These are phyloP conservation scores for Proteles cristata DNA, from an alignment of 2,113 vertebrate species.

Conservation along the genomic window DNA sequence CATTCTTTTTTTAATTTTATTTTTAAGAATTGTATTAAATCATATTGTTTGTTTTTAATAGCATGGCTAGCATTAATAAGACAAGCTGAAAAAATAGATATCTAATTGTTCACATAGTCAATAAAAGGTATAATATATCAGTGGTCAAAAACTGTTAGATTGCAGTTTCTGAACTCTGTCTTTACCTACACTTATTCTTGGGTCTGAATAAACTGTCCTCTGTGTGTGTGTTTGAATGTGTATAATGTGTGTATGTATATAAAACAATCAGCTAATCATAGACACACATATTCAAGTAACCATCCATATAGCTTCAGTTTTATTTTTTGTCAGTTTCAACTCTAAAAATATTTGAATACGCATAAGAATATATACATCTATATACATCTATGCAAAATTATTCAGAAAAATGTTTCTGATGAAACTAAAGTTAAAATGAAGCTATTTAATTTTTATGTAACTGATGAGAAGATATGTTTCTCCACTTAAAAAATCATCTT, in stretches of 20 bases:
- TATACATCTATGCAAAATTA: conserved; percentile 13
- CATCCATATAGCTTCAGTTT: background rate
- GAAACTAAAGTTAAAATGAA: conserved; percentile 37
- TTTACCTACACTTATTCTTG: background rate
- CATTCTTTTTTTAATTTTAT: conserved; percentile 8
- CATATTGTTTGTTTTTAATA: background rate
- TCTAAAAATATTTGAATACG: background rate
- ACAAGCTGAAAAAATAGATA: background rate
- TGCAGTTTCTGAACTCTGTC: background rate
- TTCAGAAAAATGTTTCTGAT: conserved; percentile 21
- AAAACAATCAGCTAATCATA: background rate
- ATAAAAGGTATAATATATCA: background rate
- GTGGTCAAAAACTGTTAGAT: background rate
- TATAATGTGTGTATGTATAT: background rate
- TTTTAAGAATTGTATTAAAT: conserved; percentile 1
- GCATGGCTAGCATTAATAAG: background rate
- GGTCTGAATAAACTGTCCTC: background rate
- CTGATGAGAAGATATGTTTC: background rate
- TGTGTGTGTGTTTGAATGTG: background rate
- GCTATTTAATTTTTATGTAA: background rate
- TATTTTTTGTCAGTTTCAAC: conserved; percentile 12
- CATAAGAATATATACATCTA: background rate
- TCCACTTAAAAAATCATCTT: conserved; percentile 13
- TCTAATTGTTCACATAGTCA: background rate
- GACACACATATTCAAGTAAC: background rate